These are phyloP conservation scores for Eueremaeus valkanovi DNA, from an alignment of 2,888 invertebrate species.

Conservation along the genomic window DNA sequence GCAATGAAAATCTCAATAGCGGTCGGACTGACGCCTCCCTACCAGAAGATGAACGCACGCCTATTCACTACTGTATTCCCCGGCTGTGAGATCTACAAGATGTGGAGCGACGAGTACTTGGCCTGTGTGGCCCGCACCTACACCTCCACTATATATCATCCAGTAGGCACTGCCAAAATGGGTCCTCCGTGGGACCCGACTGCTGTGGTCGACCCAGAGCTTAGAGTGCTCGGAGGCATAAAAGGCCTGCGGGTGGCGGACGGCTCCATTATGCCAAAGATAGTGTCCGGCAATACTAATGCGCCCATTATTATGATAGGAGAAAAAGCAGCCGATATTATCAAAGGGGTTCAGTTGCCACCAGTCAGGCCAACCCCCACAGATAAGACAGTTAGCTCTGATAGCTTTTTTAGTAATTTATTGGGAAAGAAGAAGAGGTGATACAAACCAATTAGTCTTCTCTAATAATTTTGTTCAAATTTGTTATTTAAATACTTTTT, in stretches of 20 bases:
- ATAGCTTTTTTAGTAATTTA: constrained; percentile 21
- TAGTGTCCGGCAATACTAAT: constrained; percentile 82
- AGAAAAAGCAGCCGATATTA: constrained; percentile 81
- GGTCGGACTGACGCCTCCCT: constrained; percentile 70
- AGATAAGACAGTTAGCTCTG: not conserved
- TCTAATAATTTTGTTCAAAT: not conserved
- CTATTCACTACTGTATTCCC: constrained; percentile 71
- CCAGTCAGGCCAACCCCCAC: not conserved
- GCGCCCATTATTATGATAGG: constrained; percentile 86
- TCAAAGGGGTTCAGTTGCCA: constrained; percentile 58
- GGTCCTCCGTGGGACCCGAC: constrained; percentile 46
- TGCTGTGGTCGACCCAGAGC: constrained; percentile 48
- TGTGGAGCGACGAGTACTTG: constrained; percentile 47
- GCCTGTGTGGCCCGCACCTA: constrained; percentile 48
- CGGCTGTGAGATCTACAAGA: constrained; percentile 60
- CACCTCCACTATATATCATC: constrained; percentile 48
- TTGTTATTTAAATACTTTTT: not conserved
- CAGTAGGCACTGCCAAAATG: constrained; percentile 48
- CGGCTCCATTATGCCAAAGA: constrained; percentile 81
- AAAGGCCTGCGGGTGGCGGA: constrained; percentile 76
- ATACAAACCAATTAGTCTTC: not conserved
- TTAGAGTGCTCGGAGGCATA: constrained; percentile 61
- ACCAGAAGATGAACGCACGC: constrained; percentile 73
- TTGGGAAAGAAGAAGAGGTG: constrained; percentile 27
- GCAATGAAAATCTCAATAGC: constrained; percentile 66